Evolutionary conservation across 92 coral and sea anemone genomes (phyloP).

Genomic region (Bergia sp.): DNA sequence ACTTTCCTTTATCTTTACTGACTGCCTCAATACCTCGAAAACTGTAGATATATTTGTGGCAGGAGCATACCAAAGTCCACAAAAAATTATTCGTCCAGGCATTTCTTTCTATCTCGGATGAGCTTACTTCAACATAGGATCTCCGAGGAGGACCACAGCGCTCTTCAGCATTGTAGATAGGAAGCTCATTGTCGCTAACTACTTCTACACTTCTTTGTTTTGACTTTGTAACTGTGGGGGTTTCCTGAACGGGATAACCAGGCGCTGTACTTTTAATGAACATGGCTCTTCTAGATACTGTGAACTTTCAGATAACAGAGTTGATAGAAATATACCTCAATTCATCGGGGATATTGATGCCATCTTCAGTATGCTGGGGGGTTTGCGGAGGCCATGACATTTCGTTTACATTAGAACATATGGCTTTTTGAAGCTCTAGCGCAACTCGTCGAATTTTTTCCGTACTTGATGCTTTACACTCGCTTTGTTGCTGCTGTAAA

Average conservation of each 20-base stretch:
- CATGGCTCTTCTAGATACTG: conserved; percentile 3
- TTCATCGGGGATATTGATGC: conserved; percentile 24
- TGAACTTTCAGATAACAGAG: conserved; percentile 29
- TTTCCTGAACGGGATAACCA: no score
- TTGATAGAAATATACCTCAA: conserved; percentile 13
- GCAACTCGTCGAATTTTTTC: conserved; percentile 15
- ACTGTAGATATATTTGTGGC: neutral
- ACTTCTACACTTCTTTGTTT: no score
- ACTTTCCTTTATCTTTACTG: neutral
- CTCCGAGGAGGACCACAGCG: no score
- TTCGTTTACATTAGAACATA: neutral
- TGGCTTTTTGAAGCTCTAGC: conserved; percentile 45
- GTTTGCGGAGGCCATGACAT: conserved; percentile 36
- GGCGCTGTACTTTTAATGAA: conserved; percentile 7
- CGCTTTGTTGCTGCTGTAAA: neutral
- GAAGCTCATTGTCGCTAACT: no score
- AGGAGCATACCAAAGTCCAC: no score
- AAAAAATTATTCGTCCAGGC: no score
- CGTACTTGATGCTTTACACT: no score
- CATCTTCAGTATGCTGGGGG: no score
- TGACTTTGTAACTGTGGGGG: no score
- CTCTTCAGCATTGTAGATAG: no score
- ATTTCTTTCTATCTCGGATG: no score
- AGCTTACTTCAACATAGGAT: no score
- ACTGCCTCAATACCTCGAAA: conserved; percentile 14